Conservation (phyloP, 2,113 vertebrate genomes). For the Hassar affinis region DNA sequence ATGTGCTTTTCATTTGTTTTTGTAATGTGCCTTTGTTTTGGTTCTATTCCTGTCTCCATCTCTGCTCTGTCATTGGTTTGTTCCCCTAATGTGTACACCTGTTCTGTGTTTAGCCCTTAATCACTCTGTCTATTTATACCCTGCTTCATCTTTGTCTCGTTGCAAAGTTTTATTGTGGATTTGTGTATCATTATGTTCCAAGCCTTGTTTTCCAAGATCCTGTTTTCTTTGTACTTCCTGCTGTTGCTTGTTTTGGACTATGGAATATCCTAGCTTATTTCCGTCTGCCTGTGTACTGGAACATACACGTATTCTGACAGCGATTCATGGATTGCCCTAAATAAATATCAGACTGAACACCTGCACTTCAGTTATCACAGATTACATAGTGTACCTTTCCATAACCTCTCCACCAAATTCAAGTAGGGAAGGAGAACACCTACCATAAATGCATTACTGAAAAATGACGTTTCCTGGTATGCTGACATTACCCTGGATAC, state of each 20-base stretch:
- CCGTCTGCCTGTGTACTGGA: not conserved
- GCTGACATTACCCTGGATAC: too few relatives aligned
- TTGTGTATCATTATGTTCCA: not conserved
- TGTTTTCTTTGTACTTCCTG: not conserved
- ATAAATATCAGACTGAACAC: not conserved
- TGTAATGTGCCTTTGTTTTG: not conserved
- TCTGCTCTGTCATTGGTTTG: not conserved
- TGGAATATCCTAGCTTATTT: not conserved
- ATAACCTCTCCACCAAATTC: not conserved
- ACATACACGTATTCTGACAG: not conserved
- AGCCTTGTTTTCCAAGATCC: not conserved
- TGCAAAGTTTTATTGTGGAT: not conserved
- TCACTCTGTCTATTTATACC: not conserved
- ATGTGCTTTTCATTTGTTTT: slow-evolving; percentile 1
- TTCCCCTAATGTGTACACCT: not conserved
- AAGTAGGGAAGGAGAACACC: not conserved
- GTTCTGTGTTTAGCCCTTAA: slow-evolving; percentile 9
- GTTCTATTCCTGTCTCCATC: not conserved
- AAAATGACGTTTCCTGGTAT: too few relatives aligned
- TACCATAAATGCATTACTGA: not conserved
- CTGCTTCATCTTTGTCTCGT: not conserved
- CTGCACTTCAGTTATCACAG: not conserved
- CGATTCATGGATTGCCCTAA: not conserved
- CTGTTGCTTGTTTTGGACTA: not conserved
- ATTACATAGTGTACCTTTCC: not conserved